Percentiles rank a stretch among this genome's conserved stretches.
Conservation (phyloP, 2,888 invertebrate species). For the Hydrotaea diabolus region DNA sequence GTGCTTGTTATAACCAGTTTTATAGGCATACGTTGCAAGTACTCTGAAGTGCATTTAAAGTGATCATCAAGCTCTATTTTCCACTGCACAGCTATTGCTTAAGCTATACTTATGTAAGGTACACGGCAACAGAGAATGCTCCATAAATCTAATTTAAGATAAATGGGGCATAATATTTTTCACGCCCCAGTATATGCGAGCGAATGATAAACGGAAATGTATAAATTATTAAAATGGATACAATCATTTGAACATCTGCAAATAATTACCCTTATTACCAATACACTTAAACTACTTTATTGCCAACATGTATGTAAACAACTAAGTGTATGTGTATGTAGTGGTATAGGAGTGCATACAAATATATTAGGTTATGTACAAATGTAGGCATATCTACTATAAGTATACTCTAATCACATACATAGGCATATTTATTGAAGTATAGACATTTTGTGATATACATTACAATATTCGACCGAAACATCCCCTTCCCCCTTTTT, state of each 20-base stretch:
- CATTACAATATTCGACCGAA: neutral
- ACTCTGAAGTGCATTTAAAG: too few relatives aligned
- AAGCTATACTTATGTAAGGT: neutral
- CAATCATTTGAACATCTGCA: constrained; percentile 47
- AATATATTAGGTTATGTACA: neutral
- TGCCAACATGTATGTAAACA: constrained; percentile 21
- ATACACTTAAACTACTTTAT: constrained; percentile 41
- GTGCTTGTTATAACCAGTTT: too few relatives aligned
- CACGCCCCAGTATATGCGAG: constrained; percentile 6
- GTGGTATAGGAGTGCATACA: neutral
- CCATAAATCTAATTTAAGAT: constrained; percentile 19
- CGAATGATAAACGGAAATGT: constrained; percentile 34
- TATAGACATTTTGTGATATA: neutral
- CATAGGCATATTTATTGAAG: too few relatives aligned
- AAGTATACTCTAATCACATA: too few relatives aligned
- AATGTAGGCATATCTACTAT: neutral
- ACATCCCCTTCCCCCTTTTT: neutral
- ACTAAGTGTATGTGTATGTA: neutral
- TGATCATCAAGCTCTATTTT: too few relatives aligned
- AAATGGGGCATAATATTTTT: constrained; percentile 30
- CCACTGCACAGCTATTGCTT: too few relatives aligned
- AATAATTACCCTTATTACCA: constrained; percentile 55
- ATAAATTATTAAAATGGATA: constrained; percentile 50
- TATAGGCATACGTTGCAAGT: too few relatives aligned
- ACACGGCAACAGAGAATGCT: neutral